A percentile compares a stretch with the other conserved stretches of the same genome.
phyloP scores from a whole-genome alignment of 2,797 vertebrate genomes.

The Salmo trutta region DNA sequence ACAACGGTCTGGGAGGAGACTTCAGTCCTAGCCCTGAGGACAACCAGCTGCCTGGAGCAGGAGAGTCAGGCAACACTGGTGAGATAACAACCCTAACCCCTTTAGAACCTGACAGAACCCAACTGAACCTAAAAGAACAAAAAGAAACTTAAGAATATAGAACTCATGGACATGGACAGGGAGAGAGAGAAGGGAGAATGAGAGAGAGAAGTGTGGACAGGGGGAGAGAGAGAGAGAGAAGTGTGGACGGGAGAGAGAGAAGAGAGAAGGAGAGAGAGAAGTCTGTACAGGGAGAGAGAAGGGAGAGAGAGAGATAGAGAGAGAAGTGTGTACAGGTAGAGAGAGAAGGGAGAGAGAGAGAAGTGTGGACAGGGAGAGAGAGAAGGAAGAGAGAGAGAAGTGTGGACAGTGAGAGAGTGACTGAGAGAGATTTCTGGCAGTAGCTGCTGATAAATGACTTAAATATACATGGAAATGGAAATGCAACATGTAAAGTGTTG shows the following conservation, averaged over 20 bases:
- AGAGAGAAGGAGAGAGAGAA: too few species aligned
- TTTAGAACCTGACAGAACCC: background rate
- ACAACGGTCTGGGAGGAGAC: slow-evolving; percentile 80
- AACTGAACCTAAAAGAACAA: background rate
- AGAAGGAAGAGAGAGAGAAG: too few species aligned
- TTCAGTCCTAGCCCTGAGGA: slow-evolving; percentile 78
- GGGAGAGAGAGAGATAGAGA: too few species aligned
- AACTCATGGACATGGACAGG: background rate
- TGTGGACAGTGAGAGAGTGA: background rate
- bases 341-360: too few species aligned
- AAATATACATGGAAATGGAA: slow-evolving; percentile 70
- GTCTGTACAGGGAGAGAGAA: too few species aligned
- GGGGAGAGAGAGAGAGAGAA: background rate
- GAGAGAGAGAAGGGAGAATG: background rate
- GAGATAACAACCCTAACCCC: slow-evolving; percentile 2
- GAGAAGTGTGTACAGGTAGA: too few species aligned
- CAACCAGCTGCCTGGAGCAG: slow-evolving; percentile 50
- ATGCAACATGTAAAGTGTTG: too few species aligned
- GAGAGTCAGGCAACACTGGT: slow-evolving; percentile 82
- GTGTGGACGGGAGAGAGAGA: too few species aligned
- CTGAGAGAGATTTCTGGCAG: slow-evolving; percentile 60
- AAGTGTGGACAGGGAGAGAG: too few species aligned
- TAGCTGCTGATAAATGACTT: slow-evolving; percentile 73
- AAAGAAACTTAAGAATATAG: too few species aligned
- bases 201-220: background rate